phyloP scores from a whole-genome alignment of 2,797 vertebrate species.

The Microcaecilia unicolor region DNA sequence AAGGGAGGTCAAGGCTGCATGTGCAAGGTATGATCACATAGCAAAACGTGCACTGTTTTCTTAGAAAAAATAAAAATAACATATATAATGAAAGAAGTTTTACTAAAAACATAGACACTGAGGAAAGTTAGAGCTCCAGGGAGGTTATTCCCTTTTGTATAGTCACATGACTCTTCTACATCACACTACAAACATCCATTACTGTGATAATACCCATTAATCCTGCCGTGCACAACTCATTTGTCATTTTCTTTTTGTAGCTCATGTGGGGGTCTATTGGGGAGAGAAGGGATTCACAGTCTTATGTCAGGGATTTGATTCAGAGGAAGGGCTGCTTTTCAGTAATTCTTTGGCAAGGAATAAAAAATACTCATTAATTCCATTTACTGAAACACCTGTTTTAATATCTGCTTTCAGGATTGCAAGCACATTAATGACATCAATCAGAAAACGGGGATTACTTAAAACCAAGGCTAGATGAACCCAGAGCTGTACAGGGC shows the following conservation, averaged over 20 bases:
- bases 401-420: conserved; percentile 41
- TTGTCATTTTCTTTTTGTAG: conserved; percentile 56
- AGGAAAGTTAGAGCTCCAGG: conserved; percentile 8
- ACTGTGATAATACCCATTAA: conserved; percentile 67
- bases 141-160: conserved; percentile 32
- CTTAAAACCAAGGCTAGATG: no score
- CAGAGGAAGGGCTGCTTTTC: conserved; percentile 49
- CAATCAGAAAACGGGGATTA: no score
- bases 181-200: conserved; percentile 58
- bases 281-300: conserved; percentile 35
- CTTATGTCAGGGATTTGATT: conserved; percentile 52
- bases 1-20: conserved; percentile 9
- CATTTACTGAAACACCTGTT: conserved; percentile 49
- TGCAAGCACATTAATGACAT: no score
- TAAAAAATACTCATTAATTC: conserved; percentile 56
- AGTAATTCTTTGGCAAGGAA: conserved; percentile 38
- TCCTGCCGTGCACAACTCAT: conserved; percentile 62
- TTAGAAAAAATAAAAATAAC: no score
- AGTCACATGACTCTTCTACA: conserved; percentile 46
- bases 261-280: conserved; percentile 46
- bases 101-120: background rate
- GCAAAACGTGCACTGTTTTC: conserved; percentile 32
- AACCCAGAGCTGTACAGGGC: no score
- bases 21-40: background rate
- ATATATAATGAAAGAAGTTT: no score